A percentile compares a stretch with the other conserved stretches of the same genome.
These are phyloP conservation scores for Calameuta idolon DNA, from an alignment of 2,888 invertebrate genomes.

Conservation along the genomic window DNA sequence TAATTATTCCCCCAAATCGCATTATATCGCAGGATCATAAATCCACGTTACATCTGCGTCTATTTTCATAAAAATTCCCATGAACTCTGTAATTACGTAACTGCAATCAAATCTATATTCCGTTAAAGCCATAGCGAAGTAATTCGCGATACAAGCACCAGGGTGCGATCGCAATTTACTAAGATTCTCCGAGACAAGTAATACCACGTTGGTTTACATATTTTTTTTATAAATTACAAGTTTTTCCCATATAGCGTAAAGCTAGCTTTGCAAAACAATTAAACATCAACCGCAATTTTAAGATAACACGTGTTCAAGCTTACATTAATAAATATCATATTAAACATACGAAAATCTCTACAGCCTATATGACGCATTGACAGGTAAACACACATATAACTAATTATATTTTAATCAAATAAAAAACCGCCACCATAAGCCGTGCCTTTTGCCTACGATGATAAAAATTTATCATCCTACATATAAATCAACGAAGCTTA, in stretches of 20 bases:
- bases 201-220: background rate
- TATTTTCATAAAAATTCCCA: background rate
- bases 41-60: background rate
- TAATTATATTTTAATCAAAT: background rate
- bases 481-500: background rate
- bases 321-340: background rate
- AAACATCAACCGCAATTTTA: background rate
- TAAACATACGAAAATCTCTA: background rate
- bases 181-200: background rate
- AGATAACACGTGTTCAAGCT: background rate
- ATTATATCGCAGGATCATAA: background rate
- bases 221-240: background rate
- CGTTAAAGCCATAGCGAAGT: no score
- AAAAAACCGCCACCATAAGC: background rate
- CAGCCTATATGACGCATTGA: background rate
- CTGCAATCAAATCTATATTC: background rate
- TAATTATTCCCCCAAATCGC: background rate
- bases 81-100: background rate
- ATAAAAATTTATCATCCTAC: background rate
- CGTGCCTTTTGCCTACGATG: background rate
- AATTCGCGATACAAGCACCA: background rate
- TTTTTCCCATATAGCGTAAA: background rate
- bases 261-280: background rate
- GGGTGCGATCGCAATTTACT: background rate
- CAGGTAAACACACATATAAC: background rate